Base-by-base conservation (phyloP, 2,888 invertebrate species). In the Apocheima hispidaria region DNA sequence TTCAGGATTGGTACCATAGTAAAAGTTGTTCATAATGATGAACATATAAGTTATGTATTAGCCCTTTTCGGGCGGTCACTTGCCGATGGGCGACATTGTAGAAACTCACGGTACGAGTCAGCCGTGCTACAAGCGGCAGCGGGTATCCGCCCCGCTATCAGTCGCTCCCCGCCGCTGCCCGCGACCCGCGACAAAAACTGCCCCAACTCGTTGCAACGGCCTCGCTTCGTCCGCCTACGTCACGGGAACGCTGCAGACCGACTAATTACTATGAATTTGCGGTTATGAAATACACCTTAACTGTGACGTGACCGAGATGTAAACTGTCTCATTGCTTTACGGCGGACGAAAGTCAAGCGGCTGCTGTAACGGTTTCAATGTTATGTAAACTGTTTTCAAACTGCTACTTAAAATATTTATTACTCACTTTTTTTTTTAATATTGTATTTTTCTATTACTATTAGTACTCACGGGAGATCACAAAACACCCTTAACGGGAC, bases 161-260 rank as follows among this genome's bases (percentile, higher is more conserved):
- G 33, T 43, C 46, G 28, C 21, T 2, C 44, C 72, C 58, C 68
- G 57, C 66, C 57, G 65, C 60, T 65, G 40, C 28, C 48, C 65
- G 71, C 70, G 70, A 82, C 28, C 48, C 65, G 71, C 70, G 70
- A 82, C 82, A 89, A 89, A 90, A 90, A 90, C 83, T 84, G 69
- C 60, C 82, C 81, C 71, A 80, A 81, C 88, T 78, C 76, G 86
- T 84, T 82, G 82, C 84, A 88, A 87, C 88, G 86, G 88, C 79
- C 77, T 65, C 38, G 38, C 38, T 10, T 18, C 18, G 65, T 79
- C 74, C 72, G 41, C 71, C 55, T 59, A 65, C 76, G 68, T 68
- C 69, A 70, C 70, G 62, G 70, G 68, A 70, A 58, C 53, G 43
- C 53, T 57, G 64, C 63, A 60, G 60, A 67, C 59, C 50, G 40